Percentiles rank a stretch among this genome's conserved stretches.
phyloP scores from a whole-genome alignment of 1,140 invertebrate species.

The Monomorium pharaonis region DNA sequence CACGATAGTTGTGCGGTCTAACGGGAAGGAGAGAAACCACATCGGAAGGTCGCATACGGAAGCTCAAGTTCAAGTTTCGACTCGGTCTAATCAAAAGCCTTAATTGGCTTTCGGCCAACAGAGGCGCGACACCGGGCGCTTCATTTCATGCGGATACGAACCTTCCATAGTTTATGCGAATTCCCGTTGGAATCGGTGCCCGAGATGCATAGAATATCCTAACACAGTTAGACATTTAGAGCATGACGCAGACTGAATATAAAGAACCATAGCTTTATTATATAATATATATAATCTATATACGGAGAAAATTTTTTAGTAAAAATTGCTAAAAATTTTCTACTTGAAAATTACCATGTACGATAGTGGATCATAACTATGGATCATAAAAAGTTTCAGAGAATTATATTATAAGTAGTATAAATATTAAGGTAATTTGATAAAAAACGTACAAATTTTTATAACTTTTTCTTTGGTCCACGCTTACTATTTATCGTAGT shows the following conservation, averaged over 20 bases:
- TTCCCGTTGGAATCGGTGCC: conserved; percentile 1
- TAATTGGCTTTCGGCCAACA: conserved; percentile 70
- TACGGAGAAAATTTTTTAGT: too few species aligned
- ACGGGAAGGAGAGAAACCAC: conserved; percentile 5
- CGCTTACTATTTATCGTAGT: too few species aligned
- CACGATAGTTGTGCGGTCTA: conserved; percentile 53
- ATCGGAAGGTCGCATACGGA: conserved; percentile 56
- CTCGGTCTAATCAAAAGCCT: conserved; percentile 70
- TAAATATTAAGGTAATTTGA: too few species aligned
- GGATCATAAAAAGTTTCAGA: too few species aligned
- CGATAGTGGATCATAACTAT: too few species aligned
- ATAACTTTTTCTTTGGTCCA: too few species aligned
- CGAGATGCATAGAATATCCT: conserved; percentile 9
- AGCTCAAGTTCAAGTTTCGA: conserved; percentile 60
- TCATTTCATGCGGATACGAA: conserved; percentile 46
- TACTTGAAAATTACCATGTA: too few species aligned
- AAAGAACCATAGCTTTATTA: background rate
- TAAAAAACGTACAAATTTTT: too few species aligned
- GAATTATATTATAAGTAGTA: too few species aligned
- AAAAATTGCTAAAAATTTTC: too few species aligned
- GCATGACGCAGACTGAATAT: conserved; percentile 5
- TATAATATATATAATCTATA: background rate
- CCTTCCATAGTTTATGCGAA: conserved; percentile 42
- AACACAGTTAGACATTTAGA: conserved; percentile 40
- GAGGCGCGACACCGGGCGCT: conserved; percentile 36